Conservation (phyloP, 2,113 vertebrate species). For the Charina bottae region DNA sequence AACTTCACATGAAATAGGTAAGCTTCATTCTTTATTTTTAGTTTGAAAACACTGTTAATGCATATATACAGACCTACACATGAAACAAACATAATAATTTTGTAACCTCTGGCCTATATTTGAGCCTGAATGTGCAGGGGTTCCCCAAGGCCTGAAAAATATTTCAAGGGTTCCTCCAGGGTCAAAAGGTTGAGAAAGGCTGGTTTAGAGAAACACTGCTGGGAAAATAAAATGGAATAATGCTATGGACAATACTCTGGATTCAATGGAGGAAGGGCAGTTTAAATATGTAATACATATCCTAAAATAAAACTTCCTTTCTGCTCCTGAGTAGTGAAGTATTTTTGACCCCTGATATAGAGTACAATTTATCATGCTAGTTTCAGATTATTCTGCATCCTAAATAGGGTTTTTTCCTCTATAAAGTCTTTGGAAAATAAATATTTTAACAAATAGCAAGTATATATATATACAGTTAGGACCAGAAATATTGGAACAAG, state of each 20-base stretch:
- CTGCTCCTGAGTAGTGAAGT: neutral
- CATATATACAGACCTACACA: too few species aligned
- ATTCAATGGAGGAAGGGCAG: neutral
- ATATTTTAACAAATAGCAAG: conserved; percentile 25
- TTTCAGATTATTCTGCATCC: conserved; percentile 32
- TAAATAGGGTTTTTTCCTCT: neutral
- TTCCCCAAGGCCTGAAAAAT: too few species aligned
- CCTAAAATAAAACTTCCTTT: neutral
- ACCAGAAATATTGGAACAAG: too few species aligned
- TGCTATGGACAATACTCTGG: neutral
- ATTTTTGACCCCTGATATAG: conserved; percentile 25
- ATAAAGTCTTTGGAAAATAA: conserved; percentile 16
- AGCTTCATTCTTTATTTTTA: too few species aligned
- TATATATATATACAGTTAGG: too few species aligned
- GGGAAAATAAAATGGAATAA: neutral
- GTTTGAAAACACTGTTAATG: too few species aligned
- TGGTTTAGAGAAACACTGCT: neutral
- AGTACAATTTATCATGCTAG: conserved; percentile 26
- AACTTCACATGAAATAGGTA: too few species aligned
- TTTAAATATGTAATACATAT: conserved; percentile 5
- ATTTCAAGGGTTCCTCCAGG: too few species aligned
- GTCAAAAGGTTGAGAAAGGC: too few species aligned
- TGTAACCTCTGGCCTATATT: too few species aligned
- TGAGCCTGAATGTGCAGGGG: too few species aligned
- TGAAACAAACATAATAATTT: too few species aligned